Evolutionary conservation across 1,140 invertebrate species (phyloP), one percentile per base, ranked within the genome.

Genomic region (Tetramorium alpestre): DNA sequence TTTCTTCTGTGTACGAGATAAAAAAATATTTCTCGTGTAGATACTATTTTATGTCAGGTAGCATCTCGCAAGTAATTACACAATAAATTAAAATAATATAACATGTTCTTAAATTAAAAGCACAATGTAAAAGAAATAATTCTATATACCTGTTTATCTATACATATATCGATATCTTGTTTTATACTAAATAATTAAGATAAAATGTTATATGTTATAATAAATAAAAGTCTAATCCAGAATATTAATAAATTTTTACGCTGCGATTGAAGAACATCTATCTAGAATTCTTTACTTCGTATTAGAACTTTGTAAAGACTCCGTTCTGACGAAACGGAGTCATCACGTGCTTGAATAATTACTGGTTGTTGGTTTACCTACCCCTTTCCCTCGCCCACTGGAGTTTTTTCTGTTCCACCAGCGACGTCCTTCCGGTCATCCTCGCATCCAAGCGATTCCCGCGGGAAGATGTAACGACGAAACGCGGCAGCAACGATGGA

Each of bases 331-430:
- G 22, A 22, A 22, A 22, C 22, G 22, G 22, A 22, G 10, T 0
- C 16, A 18, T 0, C 10, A 38, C 13, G 22, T 16, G 33, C 3
- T 56, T 28, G 33, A 64, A 2, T 47, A 77, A 65, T 38, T 64
- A 13, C 6, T 56, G 13, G 8, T 44, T 41, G 25, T 51, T 13
- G 72, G 22, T 69, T 69, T 13, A 86, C 93, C 86, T 95, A 97
- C 97, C 97, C 96, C 96, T 96, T 95, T 98, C 97, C 93, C 95
- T 96, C 76, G 97, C 97, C 97, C 97, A 98, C 95, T 98, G 97
- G 85, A 96, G 95, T 94, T 96, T 97, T 93, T 98, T 98, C 93
- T 97, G 96, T 94, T 98, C 97, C 85, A 97, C 94, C 88, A 97
- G 94, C 65, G 97, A 97, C 64, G 96, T 95, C 90, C 94, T 96